Evolutionary conservation across 2,888 invertebrate genomes (phyloP).

Genomic region (Acrobasis repandana): DNA sequence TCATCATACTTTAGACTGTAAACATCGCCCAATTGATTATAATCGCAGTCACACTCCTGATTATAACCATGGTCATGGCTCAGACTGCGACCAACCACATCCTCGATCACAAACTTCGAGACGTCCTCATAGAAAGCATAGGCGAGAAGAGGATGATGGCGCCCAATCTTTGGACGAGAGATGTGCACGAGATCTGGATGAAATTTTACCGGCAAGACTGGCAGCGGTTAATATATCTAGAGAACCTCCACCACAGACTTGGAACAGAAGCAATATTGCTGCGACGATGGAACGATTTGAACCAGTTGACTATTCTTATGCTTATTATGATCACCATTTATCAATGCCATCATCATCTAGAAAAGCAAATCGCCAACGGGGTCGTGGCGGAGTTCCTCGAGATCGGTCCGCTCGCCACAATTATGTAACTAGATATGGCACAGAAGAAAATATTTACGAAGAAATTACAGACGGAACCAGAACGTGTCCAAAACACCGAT

Average conservation of each 20-base stretch:
- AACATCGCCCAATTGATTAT: constrained; percentile 66
- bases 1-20: constrained; percentile 71
- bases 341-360: constrained; percentile 83
- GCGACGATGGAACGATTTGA: constrained; percentile 86
- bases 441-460: constrained; percentile 92
- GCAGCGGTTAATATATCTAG: constrained; percentile 74
- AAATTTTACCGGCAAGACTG: constrained; percentile 77
- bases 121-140: constrained; percentile 64
- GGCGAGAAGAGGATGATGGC: constrained; percentile 71
- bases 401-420: constrained; percentile 84
- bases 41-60: constrained; percentile 76
- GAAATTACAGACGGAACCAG: constrained; percentile 87
- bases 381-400: constrained; percentile 68
- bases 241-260: constrained; percentile 76
- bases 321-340: constrained; percentile 90
- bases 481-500: constrained; percentile 77
- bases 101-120: constrained; percentile 68
- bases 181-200: constrained; percentile 76
- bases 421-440: constrained; percentile 90
- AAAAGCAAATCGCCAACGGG: constrained; percentile 71
- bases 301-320: constrained; percentile 91
- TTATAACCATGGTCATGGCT: constrained; percentile 64
- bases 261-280: constrained; percentile 85
- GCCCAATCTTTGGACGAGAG: constrained; percentile 76
- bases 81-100: constrained; percentile 67